Conservation (phyloP, 2,113 vertebrate species). For the Paramisgurnus dabryanus region DNA sequence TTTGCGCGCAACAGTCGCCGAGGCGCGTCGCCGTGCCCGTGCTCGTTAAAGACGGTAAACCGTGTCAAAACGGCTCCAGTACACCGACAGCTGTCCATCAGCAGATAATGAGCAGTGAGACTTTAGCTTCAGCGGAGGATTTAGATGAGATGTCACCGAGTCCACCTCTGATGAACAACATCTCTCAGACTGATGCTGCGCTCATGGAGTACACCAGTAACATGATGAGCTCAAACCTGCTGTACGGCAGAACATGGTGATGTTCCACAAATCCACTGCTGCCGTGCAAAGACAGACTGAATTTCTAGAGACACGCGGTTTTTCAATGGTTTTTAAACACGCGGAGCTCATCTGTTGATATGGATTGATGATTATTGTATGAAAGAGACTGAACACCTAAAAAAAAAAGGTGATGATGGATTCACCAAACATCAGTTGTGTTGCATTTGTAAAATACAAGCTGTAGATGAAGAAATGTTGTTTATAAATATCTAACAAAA, state of each 20-base stretch:
- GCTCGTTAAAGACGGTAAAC: slow-evolving; percentile 82
- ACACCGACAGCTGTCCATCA: slow-evolving; percentile 61
- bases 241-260: slow-evolving; percentile 94
- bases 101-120: slow-evolving; percentile 60
- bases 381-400: slow-evolving; percentile 10
- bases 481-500: slow-evolving; percentile 50
- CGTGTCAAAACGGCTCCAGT: slow-evolving; percentile 74
- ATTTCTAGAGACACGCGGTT: neutral
- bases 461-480: slow-evolving; percentile 38
- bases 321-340: slow-evolving; percentile 17
- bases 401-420: slow-evolving; percentile 2
- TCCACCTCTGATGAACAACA: slow-evolving; percentile 75
- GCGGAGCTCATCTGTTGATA: neutral
- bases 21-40: slow-evolving; percentile 78
- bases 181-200: slow-evolving; percentile 81
- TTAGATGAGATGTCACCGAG: slow-evolving; percentile 83
- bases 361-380: slow-evolving; percentile 4
- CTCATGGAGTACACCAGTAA: slow-evolving; percentile 82
- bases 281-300: neutral
- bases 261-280: neutral
- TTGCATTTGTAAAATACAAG: slow-evolving; percentile 31
- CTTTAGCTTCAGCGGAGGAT: slow-evolving; percentile 73
- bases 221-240: slow-evolving; percentile 84
- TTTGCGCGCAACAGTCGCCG: slow-evolving; percentile 71
- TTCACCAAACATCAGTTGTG: slow-evolving; percentile 15